A percentile compares a stretch with the other conserved stretches of the same genome.
phyloP scores from a whole-genome alignment of 2,888 invertebrate genomes.

The Folsomia candida region DNA sequence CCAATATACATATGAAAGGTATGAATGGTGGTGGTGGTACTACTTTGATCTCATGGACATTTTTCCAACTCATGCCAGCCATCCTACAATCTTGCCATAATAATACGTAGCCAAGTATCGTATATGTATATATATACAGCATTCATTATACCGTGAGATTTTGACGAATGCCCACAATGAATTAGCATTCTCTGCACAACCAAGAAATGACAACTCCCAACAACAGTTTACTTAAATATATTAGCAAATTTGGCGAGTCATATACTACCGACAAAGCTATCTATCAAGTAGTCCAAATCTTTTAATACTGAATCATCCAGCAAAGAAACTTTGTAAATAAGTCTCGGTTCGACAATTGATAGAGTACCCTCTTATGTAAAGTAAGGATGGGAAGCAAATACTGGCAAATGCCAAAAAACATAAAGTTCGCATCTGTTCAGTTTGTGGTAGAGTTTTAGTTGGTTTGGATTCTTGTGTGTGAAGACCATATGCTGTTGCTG shows the following conservation, averaged over 20 bases:
- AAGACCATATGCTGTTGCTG: neutral
- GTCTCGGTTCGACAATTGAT: neutral
- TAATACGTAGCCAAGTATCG: too few species aligned
- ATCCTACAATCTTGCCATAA: too few species aligned
- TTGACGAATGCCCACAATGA: too few species aligned
- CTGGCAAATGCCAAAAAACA: neutral
- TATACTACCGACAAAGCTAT: neutral
- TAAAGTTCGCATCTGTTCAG: neutral
- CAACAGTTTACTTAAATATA: too few species aligned
- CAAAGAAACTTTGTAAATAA: neutral
- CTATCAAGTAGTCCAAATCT: too few species aligned
- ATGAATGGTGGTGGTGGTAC: too few species aligned
- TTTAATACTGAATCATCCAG: neutral
- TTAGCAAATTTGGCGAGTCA: neutral
- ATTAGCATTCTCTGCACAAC: neutral
- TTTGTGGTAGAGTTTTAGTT: neutral
- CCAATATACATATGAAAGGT: too few species aligned
- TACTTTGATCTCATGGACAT: too few species aligned
- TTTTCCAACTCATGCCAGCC: too few species aligned
- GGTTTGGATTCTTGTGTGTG: neutral
- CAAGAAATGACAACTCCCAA: neutral
- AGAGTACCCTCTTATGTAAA: too few species aligned
- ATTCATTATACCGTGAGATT: too few species aligned
- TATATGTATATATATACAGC: too few species aligned
- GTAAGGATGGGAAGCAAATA: neutral